Evolutionary conservation across 2,888 invertebrate genomes (phyloP).

Genomic region (Horisme vitalbata): DNA sequence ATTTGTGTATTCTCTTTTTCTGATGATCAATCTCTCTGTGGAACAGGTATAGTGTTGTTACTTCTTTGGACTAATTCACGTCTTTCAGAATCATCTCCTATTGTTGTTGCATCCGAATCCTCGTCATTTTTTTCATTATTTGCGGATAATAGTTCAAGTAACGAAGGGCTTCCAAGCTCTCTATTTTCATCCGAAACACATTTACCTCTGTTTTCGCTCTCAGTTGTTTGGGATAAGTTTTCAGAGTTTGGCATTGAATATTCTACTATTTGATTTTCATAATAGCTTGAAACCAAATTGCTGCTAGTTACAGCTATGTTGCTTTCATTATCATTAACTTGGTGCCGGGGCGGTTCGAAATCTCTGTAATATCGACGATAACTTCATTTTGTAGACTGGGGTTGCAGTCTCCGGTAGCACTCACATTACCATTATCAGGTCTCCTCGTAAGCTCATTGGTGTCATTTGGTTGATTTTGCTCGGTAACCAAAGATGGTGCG

Average conservation of each 20-base stretch:
- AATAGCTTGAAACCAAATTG: constrained; percentile 6
- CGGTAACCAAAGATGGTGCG: constrained; percentile 22
- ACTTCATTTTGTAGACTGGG: too few species aligned
- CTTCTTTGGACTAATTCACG: background rate
- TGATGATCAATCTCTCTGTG: background rate
- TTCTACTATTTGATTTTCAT: constrained; percentile 1
- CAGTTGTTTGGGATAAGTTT: constrained; percentile 1
- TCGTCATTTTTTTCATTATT: background rate
- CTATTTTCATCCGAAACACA: constrained; percentile 1
- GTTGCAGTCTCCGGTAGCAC: too few species aligned
- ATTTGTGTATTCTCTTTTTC: background rate
- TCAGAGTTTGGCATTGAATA: background rate
- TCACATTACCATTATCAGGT: too few species aligned
- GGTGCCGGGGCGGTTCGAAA: too few species aligned
- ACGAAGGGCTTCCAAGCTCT: constrained; percentile 3
- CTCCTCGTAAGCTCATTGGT: too few species aligned
- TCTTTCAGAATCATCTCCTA: constrained; percentile 2
- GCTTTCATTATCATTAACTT: constrained; percentile 7
- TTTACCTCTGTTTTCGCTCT: constrained; percentile 1
- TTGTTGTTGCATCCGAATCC: constrained; percentile 3
- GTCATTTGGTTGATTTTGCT: constrained; percentile 10
- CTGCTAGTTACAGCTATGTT: constrained; percentile 1
- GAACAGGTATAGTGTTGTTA: background rate
- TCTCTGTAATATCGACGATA: too few species aligned
- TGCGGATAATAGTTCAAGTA: constrained; percentile 1